These are phyloP conservation scores for Lasioglossum figueresi DNA, from an alignment of 2,888 invertebrate genomes.

Conservation along the genomic window DNA sequence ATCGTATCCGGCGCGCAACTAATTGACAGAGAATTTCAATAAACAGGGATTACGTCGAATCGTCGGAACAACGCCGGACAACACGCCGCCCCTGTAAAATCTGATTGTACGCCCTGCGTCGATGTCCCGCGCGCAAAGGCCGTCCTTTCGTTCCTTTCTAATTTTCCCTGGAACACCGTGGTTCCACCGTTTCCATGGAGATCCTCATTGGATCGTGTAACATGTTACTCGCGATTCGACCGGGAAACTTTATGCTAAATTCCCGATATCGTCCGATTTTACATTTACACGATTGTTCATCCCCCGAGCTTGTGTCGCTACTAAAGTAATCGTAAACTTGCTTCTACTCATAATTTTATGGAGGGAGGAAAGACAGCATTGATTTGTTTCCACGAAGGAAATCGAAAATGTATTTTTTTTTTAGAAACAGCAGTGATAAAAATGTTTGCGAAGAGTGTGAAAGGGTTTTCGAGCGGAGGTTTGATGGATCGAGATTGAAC, in stretches of 20 bases:
- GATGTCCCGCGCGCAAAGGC: neutral
- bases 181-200: neutral
- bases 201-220: neutral
- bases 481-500: neutral
- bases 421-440: neutral
- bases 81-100: slow-evolving; percentile 31
- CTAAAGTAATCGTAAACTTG: neutral
- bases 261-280: neutral
- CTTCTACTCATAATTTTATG: neutral
- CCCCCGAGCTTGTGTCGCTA: neutral
- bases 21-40: slow-evolving; percentile 57
- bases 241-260: neutral
- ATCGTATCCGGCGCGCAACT: slow-evolving; percentile 33
- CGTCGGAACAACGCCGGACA: slow-evolving; percentile 28
- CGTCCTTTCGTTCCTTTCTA: neutral
- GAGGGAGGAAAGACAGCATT: neutral
- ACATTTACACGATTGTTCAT: neutral
- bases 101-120: slow-evolving; percentile 12
- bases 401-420: neutral
- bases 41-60: slow-evolving; percentile 46
- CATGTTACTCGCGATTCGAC: neutral
- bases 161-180: neutral
- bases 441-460: neutral
- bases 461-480: neutral
- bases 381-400: neutral